Conservation (phyloP, 1,140 invertebrate genomes). For the Metaphire vulgaris region DNA sequence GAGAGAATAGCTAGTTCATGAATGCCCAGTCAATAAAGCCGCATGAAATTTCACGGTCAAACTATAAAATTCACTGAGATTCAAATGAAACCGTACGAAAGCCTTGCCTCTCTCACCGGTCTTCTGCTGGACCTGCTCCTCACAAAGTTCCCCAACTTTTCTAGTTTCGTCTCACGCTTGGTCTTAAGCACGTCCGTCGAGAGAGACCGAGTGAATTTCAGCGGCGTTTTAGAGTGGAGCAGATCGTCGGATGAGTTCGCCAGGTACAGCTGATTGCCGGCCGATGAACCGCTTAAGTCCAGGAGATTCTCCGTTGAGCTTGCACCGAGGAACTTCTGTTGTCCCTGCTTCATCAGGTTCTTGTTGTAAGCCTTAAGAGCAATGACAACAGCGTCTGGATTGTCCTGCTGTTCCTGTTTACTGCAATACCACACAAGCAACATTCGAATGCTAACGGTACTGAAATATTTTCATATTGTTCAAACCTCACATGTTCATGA, state of each 20-base stretch:
- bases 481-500: not conserved
- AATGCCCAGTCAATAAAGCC: no score
- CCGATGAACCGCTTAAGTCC: not conserved
- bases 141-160: not conserved
- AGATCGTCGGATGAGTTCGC: conserved; percentile 6
- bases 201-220: not conserved
- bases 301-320: conserved; percentile 1
- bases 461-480: no score
- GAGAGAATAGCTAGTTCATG: no score
- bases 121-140: not conserved
- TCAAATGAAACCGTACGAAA: no score
- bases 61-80: no score
- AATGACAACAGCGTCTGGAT: conserved; percentile 12
- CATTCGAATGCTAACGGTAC: no score
- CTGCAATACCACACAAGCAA: conserved; percentile 3
- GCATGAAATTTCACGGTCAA: no score
- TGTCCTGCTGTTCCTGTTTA: not conserved
- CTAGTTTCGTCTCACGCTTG: not conserved
- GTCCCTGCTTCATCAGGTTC: conserved; percentile 12
- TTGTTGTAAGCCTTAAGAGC: conserved; percentile 16
- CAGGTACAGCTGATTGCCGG: not conserved
- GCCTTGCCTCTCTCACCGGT: no score
- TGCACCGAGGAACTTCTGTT: conserved; percentile 7
- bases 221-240: not conserved
- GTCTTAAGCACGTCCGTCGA: not conserved